Conservation (phyloP, 2,113 vertebrate species). For the Pelusios castaneus region DNA sequence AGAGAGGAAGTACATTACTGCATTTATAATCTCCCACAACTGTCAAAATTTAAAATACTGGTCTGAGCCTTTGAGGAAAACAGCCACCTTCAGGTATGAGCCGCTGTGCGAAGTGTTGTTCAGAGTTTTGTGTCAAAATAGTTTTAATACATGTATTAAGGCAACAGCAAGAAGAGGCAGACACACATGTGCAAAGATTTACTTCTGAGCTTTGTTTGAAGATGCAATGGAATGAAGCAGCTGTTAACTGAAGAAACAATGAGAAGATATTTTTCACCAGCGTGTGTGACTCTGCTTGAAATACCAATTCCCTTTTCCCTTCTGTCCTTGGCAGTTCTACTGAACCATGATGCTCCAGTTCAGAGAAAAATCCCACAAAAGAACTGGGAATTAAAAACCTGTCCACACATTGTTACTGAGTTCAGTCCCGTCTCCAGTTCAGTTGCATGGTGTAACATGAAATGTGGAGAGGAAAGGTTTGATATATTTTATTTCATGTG, state of each 20-base stretch:
- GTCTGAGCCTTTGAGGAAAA: not conserved
- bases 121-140: rapidly evolving
- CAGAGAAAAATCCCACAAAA: rapidly evolving
- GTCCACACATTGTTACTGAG: rapidly evolving
- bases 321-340: not conserved
- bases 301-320: rapidly evolving
- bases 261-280: rapidly evolving
- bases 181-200: not conserved
- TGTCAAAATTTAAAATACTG: not conserved
- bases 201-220: rapidly evolving
- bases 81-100: not conserved
- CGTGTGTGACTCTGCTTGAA: not conserved
- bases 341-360: rapidly evolving
- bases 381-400: not conserved
- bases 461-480: not conserved
- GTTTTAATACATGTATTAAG: rapidly evolving
- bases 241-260: not conserved
- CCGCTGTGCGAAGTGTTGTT: not conserved
- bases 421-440: rapidly evolving
- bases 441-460: rapidly evolving
- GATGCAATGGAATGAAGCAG: not conserved
- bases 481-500: not conserved
- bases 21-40: not conserved
- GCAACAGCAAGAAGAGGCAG: rapidly evolving
- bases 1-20: not conserved